phyloP scores from a whole-genome alignment of 2,888 invertebrate species.

The Athalia cordata region DNA sequence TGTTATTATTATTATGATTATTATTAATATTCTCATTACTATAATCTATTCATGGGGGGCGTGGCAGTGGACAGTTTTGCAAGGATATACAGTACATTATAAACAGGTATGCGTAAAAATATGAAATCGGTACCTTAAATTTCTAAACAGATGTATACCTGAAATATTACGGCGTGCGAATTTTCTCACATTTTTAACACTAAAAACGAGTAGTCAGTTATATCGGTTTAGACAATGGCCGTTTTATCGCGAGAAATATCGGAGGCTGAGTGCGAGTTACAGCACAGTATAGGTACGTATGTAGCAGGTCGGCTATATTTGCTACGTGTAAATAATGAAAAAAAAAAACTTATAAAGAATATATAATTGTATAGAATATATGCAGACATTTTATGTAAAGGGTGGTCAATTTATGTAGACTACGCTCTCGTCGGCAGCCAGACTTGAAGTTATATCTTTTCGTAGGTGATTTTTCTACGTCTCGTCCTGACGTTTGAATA shows the following conservation, averaged over 20 bases:
- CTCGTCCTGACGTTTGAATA: too few relatives aligned
- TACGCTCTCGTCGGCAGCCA: too few relatives aligned
- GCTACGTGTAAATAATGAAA: background rate
- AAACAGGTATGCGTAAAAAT: too few relatives aligned
- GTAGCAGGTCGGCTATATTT: background rate
- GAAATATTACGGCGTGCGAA: conserved; percentile 21
- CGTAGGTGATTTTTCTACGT: too few relatives aligned
- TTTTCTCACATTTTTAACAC: conserved; percentile 37
- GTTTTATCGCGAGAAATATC: conserved; percentile 29
- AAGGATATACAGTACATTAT: background rate
- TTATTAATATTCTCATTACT: background rate
- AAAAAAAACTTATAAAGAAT: too few relatives aligned
- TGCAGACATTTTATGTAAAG: too few relatives aligned
- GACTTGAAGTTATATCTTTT: too few relatives aligned
- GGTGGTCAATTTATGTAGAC: too few relatives aligned
- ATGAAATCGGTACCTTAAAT: background rate
- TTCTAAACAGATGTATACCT: background rate
- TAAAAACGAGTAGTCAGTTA: background rate
- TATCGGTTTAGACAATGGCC: background rate
- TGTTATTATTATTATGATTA: background rate
- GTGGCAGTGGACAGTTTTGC: conserved; percentile 19
- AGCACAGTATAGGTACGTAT: background rate
- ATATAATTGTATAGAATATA: too few relatives aligned
- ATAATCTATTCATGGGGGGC: background rate
- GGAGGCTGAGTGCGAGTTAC: background rate